These are phyloP conservation scores for Tauraco erythrolophus DNA, from an alignment of 2,113 vertebrate genomes.

Conservation along the genomic window DNA sequence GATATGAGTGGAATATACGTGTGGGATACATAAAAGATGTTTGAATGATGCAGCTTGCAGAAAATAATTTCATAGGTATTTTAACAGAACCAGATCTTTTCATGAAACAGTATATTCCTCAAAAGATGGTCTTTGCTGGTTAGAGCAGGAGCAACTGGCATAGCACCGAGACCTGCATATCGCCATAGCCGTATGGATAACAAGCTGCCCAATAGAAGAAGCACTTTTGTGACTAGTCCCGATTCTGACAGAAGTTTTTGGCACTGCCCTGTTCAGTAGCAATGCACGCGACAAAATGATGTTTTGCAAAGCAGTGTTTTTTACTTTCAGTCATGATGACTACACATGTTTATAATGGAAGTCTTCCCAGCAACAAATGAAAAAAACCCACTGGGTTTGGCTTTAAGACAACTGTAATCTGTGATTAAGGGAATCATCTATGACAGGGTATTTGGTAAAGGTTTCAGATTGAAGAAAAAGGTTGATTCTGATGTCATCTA, in stretches of 20 bases:
- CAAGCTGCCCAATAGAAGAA: background rate
- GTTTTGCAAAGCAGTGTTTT: background rate
- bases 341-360: background rate
- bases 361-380: background rate
- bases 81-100: background rate
- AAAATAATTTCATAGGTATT: background rate
- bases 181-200: accelerated
- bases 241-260: background rate
- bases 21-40: background rate
- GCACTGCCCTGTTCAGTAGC: background rate
- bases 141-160: background rate
- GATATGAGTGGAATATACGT: background rate
- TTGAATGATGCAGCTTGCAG: background rate
- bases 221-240: background rate
- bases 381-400: background rate
- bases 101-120: background rate
- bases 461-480: slow-evolving; percentile 6
- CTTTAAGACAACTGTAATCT: slow-evolving; percentile 15
- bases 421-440: slow-evolving; percentile 3
- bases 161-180: accelerated
- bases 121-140: background rate
- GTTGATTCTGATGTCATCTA: background rate
- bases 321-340: background rate
- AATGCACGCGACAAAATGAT: background rate
- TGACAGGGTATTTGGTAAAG: background rate